These are phyloP conservation scores for Aspidiotus rigidus DNA, from an alignment of 2,888 invertebrate species.

Conservation along the genomic window DNA sequence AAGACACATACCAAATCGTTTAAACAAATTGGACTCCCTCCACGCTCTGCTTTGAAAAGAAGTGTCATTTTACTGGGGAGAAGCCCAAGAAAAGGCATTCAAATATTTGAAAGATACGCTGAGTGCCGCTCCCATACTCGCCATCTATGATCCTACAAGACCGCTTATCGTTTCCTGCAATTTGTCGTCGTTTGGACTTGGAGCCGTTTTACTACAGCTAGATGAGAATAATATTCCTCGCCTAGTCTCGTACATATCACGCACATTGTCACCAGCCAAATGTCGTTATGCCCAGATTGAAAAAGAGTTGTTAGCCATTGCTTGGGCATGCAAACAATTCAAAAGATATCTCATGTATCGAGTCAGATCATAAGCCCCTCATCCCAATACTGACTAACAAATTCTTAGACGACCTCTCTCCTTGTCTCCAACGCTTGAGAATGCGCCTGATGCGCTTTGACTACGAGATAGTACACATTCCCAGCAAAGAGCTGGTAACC, in stretches of 20 bases:
- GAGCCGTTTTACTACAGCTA: slow-evolving; percentile 27
- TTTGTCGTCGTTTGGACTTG: slow-evolving; percentile 3
- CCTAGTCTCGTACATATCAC: not conserved
- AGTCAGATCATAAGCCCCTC: not conserved
- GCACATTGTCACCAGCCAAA: not conserved
- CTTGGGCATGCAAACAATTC: not conserved
- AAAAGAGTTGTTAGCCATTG: not conserved
- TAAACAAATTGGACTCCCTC: slow-evolving; percentile 29
- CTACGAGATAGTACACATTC: not conserved
- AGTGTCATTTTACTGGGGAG: slow-evolving; percentile 31
- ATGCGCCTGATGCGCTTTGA: not conserved
- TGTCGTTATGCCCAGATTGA: not conserved
- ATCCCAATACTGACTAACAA: not conserved
- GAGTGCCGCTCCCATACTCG: slow-evolving; percentile 9
- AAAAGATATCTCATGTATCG: not conserved
- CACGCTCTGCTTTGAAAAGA: slow-evolving; percentile 27
- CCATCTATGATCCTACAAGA: slow-evolving; percentile 4
- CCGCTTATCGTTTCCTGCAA: slow-evolving; percentile 4
- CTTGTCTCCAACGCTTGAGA: not conserved
- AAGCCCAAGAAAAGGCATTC: slow-evolving; percentile 30
- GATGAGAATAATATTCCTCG: slow-evolving; percentile 9
- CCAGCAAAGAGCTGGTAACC: too few species aligned
- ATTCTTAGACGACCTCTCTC: slow-evolving; percentile 1
- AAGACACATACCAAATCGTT: slow-evolving; percentile 30
- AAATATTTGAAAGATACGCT: slow-evolving; percentile 30